These are phyloP conservation scores for Gallinago nigripennis DNA, from an alignment of 2,797 vertebrate genomes.

Conservation along the genomic window DNA sequence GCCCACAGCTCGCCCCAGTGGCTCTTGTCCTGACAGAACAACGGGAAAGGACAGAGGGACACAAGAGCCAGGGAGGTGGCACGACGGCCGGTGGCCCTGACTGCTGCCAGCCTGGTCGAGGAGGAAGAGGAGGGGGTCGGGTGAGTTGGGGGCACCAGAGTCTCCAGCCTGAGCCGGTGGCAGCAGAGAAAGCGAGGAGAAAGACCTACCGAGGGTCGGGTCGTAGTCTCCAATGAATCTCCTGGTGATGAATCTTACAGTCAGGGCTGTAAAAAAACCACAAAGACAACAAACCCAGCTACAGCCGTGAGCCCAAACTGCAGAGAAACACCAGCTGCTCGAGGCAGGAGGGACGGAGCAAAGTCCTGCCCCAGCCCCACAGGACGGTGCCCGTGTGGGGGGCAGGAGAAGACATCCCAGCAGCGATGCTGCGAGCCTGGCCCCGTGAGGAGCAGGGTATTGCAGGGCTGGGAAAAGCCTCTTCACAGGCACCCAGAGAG, in stretches of 20 bases:
- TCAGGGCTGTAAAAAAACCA: conserved; percentile 68
- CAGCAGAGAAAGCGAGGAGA: not conserved
- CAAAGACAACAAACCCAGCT: not conserved
- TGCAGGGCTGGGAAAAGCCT: not conserved
- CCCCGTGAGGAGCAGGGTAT: not conserved
- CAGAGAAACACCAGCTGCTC: not conserved
- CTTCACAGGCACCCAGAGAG: not conserved
- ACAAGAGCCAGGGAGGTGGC: not conserved
- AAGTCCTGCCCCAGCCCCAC: not conserved
- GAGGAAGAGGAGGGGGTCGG: fast-evolving
- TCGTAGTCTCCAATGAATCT: conserved; percentile 85
- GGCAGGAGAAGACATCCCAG: not conserved
- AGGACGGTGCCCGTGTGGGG: fast-evolving
- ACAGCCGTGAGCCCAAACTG: not conserved
- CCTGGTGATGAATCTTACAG: conserved; percentile 81
- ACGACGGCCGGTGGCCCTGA: fast-evolving
- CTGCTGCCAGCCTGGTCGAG: not conserved
- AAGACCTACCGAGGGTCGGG: conserved; percentile 78
- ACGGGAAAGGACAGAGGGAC: not conserved
- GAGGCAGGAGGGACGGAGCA: not conserved
- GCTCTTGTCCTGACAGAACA: not conserved
- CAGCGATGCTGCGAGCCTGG: not conserved
- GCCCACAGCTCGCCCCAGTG: fast-evolving
- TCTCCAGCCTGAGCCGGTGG: not conserved
- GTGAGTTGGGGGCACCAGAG: not conserved